phyloP scores from a whole-genome alignment of 2,888 invertebrate genomes.

The Lacanobia oleracea region DNA sequence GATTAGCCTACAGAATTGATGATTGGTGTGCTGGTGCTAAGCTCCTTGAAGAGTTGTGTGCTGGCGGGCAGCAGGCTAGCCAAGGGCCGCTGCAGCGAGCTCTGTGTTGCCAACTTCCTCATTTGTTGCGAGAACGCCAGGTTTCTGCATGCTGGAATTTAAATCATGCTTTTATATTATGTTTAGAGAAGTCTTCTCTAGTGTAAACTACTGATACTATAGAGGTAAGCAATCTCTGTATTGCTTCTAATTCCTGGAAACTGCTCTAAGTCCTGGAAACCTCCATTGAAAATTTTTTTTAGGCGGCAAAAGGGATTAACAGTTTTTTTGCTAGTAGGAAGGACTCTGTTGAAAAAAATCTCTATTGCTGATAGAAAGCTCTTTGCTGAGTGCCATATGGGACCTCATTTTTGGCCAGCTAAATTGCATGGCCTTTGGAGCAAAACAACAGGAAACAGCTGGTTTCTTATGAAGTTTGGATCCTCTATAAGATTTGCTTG shows the following conservation, averaged over 20 bases:
- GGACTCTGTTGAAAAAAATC: background rate
- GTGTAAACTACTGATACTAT: no score
- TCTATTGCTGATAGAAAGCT: background rate
- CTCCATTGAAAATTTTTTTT: no score
- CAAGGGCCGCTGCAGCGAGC: conserved; percentile 69
- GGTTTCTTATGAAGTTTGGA: background rate
- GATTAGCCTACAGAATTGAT: conserved; percentile 77
- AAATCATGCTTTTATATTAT: background rate
- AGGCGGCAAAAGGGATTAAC: no score
- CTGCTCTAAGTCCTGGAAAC: no score
- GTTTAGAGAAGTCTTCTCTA: no score
- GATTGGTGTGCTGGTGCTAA: conserved; percentile 77
- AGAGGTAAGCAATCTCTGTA: no score
- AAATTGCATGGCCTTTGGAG: no score
- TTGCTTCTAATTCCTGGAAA: no score
- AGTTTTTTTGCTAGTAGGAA: background rate
- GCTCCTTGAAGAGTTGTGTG: conserved; percentile 68
- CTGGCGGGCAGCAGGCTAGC: conserved; percentile 71
- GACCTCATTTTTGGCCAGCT: no score
- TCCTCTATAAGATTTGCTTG: background rate
- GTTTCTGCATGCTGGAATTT: conserved; percentile 78
- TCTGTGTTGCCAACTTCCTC: conserved; percentile 77
- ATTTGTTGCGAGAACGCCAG: conserved; percentile 77
- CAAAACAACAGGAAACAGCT: background rate
- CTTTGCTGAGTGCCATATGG: background rate